These are phyloP conservation scores for Vanessa tameamea DNA, from an alignment of 1,140 invertebrate species.

Conservation along the genomic window DNA sequence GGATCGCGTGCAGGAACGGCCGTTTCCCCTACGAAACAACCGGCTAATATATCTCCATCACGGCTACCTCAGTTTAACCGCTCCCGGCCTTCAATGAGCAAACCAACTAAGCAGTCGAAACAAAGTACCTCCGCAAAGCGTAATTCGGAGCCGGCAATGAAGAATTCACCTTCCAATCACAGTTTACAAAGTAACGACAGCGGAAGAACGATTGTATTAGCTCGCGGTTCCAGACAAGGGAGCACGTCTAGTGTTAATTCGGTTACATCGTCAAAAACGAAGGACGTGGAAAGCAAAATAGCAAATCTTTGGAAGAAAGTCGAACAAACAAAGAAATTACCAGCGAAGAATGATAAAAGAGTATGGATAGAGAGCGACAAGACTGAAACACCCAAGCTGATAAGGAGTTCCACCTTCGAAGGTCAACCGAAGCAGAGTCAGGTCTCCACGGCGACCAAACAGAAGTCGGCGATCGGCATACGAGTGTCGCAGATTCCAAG, in stretches of 20 bases:
- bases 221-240: constrained; percentile 75
- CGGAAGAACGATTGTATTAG: constrained; percentile 72
- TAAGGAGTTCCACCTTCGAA: constrained; percentile 87
- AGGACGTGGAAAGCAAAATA: constrained; percentile 92
- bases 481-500: constrained; percentile 70
- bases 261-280: constrained; percentile 80
- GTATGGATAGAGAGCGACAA: constrained; percentile 83
- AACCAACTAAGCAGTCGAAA: constrained; percentile 58
- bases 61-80: constrained; percentile 74
- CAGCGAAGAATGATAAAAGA: constrained; percentile 82
- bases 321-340: constrained; percentile 86
- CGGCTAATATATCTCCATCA: constrained; percentile 68
- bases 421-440: constrained; percentile 79
- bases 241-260: constrained; percentile 84
- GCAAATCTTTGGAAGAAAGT: constrained; percentile 93
- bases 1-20: constrained; percentile 58
- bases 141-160: constrained; percentile 63
- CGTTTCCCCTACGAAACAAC: constrained; percentile 58
- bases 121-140: constrained; percentile 51
- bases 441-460: constrained; percentile 63
- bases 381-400: constrained; percentile 77
- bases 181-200: constrained; percentile 81
- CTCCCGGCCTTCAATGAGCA: constrained; percentile 51
- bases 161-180: constrained; percentile 79
- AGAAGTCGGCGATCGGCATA: constrained; percentile 77